Evolutionary conservation across 2,797 vertebrate genomes (phyloP).

Genomic region (Luscinia megarhynchos): DNA sequence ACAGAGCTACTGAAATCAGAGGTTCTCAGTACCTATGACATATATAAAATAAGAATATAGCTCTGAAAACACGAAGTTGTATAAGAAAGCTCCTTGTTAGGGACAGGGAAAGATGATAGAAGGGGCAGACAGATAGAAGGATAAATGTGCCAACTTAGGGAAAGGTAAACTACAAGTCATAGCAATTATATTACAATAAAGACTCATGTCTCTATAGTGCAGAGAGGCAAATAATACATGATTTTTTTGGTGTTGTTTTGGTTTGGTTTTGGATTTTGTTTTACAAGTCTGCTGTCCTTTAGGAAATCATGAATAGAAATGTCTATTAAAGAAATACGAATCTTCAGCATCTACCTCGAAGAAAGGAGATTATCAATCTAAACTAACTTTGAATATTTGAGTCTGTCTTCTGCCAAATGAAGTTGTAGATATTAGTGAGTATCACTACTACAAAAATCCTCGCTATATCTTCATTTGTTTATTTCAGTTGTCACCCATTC

Average conservation of each 20-base stretch:
- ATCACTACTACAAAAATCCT: neutral
- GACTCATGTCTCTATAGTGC: neutral
- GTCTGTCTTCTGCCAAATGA: neutral
- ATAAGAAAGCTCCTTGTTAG: neutral
- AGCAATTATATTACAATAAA: neutral
- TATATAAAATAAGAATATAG: neutral
- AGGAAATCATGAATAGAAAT: neutral
- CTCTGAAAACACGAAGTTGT: neutral
- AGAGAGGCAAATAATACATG: neutral
- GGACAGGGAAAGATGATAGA: neutral
- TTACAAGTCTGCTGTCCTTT: neutral
- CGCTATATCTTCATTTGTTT: neutral
- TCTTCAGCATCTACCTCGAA: neutral
- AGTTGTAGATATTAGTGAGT: neutral
- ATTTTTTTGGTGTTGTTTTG: neutral
- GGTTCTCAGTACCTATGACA: neutral
- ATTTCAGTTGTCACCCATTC: neutral
- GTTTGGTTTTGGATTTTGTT: neutral
- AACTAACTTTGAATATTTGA: neutral
- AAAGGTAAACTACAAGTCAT: neutral
- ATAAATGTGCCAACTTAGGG: neutral
- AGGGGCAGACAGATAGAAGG: neutral
- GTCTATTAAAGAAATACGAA: neutral
- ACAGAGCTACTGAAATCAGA: neutral
- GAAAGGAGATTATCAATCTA: neutral